A percentile compares a stretch with the other conserved stretches of the same genome.
Evolutionary conservation across 2,113 vertebrate genomes (phyloP).

Genomic region (Propithecus coquereli): DNA sequence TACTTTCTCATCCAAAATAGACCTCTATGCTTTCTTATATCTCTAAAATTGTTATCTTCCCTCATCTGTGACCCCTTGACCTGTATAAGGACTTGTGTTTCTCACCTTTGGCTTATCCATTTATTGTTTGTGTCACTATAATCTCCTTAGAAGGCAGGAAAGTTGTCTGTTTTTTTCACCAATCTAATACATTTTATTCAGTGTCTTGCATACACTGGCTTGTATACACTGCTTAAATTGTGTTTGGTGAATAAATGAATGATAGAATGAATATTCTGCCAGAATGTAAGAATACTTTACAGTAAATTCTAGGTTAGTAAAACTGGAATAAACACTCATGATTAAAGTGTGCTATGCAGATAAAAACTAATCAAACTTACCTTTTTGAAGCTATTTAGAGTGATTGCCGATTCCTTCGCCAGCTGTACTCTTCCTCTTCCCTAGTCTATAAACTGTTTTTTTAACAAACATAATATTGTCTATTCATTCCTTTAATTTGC

Average conservation of each 20-base stretch:
- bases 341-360: not conserved
- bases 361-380: not conserved
- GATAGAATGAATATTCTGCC: not conserved
- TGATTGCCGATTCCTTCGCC: not conserved
- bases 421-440: not conserved
- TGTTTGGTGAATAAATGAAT: not conserved
- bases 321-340: not conserved
- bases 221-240: not conserved
- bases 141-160: not conserved
- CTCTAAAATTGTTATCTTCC: not conserved
- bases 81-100: not conserved
- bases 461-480: not conserved
- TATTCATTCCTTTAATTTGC: not conserved
- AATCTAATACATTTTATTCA: not conserved
- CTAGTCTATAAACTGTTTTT: not conserved
- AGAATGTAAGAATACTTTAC: not conserved
- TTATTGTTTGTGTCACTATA: not conserved
- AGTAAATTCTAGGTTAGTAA: not conserved
- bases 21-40: not conserved
- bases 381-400: not conserved
- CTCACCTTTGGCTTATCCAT: not conserved
- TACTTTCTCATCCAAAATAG: not conserved
- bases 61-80: not conserved
- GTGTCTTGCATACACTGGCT: not conserved
- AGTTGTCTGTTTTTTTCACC: not conserved